phyloP scores from a whole-genome alignment of 2,888 invertebrate genomes.

The Anthophora plumipes region DNA sequence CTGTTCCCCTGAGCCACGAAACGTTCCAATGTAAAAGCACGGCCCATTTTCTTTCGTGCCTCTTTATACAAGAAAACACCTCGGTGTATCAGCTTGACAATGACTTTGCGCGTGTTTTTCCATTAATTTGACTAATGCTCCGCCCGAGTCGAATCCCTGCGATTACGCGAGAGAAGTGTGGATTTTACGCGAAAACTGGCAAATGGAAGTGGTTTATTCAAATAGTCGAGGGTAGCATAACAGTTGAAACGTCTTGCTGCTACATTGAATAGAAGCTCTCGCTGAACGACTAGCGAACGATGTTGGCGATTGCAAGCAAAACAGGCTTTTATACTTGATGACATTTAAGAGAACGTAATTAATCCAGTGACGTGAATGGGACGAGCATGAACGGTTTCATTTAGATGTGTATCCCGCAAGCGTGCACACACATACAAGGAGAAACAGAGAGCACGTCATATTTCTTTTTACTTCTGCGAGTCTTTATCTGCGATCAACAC shows the following conservation, averaged over 20 bases:
- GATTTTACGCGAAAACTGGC: constrained; percentile 3
- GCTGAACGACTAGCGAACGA: constrained; percentile 1
- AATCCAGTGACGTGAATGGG: constrained; percentile 25
- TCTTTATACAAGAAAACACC: constrained; percentile 2
- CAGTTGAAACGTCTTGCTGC: constrained; percentile 16
- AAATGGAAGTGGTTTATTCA: constrained; percentile 23
- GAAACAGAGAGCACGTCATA: too few species aligned
- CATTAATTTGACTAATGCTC: constrained; percentile 16
- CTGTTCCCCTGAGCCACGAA: background rate
- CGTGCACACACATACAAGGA: too few species aligned
- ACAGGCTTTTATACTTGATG: constrained; percentile 24
- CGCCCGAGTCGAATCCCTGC: background rate
- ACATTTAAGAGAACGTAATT: constrained; percentile 39
- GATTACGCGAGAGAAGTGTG: constrained; percentile 18
- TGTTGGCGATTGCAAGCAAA: constrained; percentile 13
- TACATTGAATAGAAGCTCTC: constrained; percentile 9
- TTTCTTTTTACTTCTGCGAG: background rate
- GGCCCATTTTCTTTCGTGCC: constrained; percentile 4
- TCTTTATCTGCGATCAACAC: background rate
- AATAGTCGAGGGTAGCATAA: background rate
- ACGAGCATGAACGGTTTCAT: background rate
- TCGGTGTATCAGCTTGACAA: background rate
- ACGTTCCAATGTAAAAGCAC: background rate
- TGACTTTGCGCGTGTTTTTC: background rate
- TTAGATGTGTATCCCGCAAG: too few species aligned